A percentile compares a stretch with the other conserved stretches of the same genome.
These are phyloP conservation scores for Agrypnia vestita DNA, from an alignment of 1,140 invertebrate genomes.

Conservation along the genomic window DNA sequence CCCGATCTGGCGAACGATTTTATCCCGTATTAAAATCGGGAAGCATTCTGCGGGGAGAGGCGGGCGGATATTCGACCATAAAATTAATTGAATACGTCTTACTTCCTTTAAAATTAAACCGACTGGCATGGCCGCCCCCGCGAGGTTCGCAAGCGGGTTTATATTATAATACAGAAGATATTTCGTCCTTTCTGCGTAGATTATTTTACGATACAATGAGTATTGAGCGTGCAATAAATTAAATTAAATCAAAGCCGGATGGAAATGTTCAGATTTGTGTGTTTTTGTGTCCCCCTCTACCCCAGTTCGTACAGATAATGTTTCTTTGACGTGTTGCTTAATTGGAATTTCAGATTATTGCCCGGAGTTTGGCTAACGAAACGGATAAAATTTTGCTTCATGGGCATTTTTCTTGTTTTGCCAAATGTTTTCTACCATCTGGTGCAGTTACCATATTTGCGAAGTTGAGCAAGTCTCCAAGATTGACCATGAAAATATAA, in stretches of 20 bases:
- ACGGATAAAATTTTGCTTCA: slow-evolving; percentile 3
- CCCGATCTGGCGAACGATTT: neutral
- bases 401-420: slow-evolving; percentile 1
- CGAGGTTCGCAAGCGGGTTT: slow-evolving; percentile 25
- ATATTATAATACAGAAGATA: slow-evolving; percentile 28
- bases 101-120: slow-evolving; percentile 61
- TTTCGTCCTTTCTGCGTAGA: slow-evolving; percentile 35
- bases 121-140: slow-evolving; percentile 33
- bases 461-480: too few relatives aligned
- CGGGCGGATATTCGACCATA: slow-evolving; percentile 56
- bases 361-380: neutral
- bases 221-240: slow-evolving; percentile 49
- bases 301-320: slow-evolving; percentile 38
- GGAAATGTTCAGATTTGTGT: slow-evolving; percentile 46
- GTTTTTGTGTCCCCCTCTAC: slow-evolving; percentile 22
- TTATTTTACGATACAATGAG: slow-evolving; percentile 51
- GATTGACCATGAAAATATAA: too few relatives aligned
- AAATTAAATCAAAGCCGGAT: slow-evolving; percentile 48
- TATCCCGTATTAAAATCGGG: slow-evolving; percentile 54
- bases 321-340: slow-evolving; percentile 44
- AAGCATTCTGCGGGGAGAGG: slow-evolving; percentile 47
- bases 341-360: slow-evolving; percentile 46
- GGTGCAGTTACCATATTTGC: neutral
- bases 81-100: slow-evolving; percentile 62
- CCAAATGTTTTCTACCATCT: neutral